Evolutionary conservation across 1,140 invertebrate species (phyloP), one percentile per base, ranked within the genome.

Genomic region (Zaprionus gabonicus): DNA sequence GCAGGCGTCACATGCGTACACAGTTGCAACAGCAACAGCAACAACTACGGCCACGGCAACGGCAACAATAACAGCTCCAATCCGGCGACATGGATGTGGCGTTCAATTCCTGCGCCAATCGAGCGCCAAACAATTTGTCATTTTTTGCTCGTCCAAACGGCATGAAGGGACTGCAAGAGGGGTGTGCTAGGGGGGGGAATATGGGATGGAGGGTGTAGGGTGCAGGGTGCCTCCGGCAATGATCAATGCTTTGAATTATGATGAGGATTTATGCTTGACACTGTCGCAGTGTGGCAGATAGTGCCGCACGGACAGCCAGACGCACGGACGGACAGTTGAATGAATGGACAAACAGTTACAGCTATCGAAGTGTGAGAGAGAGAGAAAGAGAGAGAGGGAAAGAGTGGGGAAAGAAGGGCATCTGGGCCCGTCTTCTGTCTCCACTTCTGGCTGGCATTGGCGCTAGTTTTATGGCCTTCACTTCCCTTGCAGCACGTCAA

Each of bases 181-280:
- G 44, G 34, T 15, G 25, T 23, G 28, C n/a, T 17, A 17, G 17
- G 12, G n/a, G 3, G 23, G 68, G 28, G 1, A 31, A 31, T 31
- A 31, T 31, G 7, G 28, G 25, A 51, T 36, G 31, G 10, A 23
- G 49, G 57, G 46, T 10, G 64, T 27, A 66, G 41, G 71, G 44
- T 60, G 67, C 65, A 66, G 41, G 71, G 51, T 60, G 67, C 65
- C 57, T 72, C 23, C 59, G 73, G 69, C 81, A 74, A 91, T 92
- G 91, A 92, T 92, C 91, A 92, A 92, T 92, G 91, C 78, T 85
- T 91, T 92, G 91, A 92, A 92, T 92, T 92, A 92, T 92, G 91
- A 91, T 92, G 87, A 91, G 91, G 87, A 92, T 92, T 92, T 92
- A 92, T 92, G 87, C 83, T 91, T 87, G 91, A 91, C 91, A 92